Percentiles rank a stretch among this genome's conserved stretches.
Conservation (phyloP, 1,140 invertebrate genomes). For the Anagrus nilaparvatae region DNA sequence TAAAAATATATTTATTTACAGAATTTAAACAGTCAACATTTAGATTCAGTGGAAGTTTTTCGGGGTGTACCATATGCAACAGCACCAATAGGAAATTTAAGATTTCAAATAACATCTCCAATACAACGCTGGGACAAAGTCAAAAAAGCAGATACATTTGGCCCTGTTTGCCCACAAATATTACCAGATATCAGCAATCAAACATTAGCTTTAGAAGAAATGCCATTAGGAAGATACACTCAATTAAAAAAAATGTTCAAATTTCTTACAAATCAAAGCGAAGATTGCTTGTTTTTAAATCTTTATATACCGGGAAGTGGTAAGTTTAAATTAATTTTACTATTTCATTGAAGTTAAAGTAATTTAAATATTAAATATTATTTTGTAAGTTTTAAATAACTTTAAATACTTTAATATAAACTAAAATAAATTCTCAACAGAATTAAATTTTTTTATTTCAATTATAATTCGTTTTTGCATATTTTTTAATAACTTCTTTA, state of each 20-base stretch:
- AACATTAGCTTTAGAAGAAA: slow-evolving; percentile 53
- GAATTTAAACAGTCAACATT: slow-evolving; percentile 60
- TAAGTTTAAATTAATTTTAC: slow-evolving; percentile 38
- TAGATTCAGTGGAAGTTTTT: slow-evolving; percentile 74
- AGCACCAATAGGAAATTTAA: slow-evolving; percentile 57
- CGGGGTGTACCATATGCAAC: slow-evolving; percentile 77
- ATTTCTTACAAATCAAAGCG: slow-evolving; percentile 66
- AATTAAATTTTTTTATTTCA: no score
- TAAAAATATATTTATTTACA: no score
- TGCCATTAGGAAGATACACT: slow-evolving; percentile 59
- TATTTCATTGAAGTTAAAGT: slow-evolving; percentile 14
- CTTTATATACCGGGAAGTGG: slow-evolving; percentile 77
- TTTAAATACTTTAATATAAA: no score
- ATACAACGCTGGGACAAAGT: slow-evolving; percentile 61
- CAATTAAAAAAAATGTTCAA: slow-evolving; percentile 54
- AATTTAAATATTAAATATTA: no score
- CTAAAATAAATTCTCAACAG: no score
- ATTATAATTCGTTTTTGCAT: no score
- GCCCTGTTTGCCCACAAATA: slow-evolving; percentile 67
- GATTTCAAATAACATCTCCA: slow-evolving; percentile 60
- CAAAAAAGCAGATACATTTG: slow-evolving; percentile 61
- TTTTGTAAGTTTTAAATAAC: no score
- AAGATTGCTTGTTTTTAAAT: slow-evolving; percentile 85
- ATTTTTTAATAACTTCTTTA: no score
- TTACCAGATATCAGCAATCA: slow-evolving; percentile 62